Base-by-base conservation (phyloP, 2,888 invertebrate genomes). In the Zootermopsis nevadensis region DNA sequence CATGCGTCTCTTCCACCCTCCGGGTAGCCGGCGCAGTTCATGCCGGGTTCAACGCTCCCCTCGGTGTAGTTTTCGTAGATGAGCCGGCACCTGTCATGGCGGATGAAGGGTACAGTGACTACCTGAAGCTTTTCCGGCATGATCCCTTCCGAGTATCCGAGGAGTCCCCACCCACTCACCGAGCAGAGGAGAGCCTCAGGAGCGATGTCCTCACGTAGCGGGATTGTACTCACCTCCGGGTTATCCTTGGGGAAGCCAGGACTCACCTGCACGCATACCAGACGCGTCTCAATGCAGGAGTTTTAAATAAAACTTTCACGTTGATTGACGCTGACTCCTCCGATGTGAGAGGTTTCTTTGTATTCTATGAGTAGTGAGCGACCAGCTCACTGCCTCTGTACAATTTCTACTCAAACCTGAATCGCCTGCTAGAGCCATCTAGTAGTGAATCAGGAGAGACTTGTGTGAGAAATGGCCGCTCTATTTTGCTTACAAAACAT, bases 1-100 rank as follows among this genome's bases (percentile, higher is more conserved):
- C 81, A 81, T 2, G 81, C 81, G n/a, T 81, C 81, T 24, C 74
- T 81, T 3, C 33, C 69, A 1, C 81, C 81, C n/a, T 79, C 19
- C 8, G 31, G 7, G 79, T 53, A 72, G 12, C 81, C 81, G 24
- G 81, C 81, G 15, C 81, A 81, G 24, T 19, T 38, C 81, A 81
- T 81, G 31, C 81, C 81, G 2, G 74, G 81, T 7, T 42, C 24
- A 24, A 81, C 48, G 31, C 27, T 27, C 0, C 53, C 53, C 1
- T 72, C 31, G 4, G 42, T 53, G 48, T 81, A 81, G 77, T 53
- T 77, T 0, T 22, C 33, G 79, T 79, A 79, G 7, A 79, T 30
- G 8, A 31, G 1, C 2, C n/a, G 22, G 33, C 81, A 48, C 8
- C 15, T 15, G 33, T 72, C 53, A n/a, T 81, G 31, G 15, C 42